Base-by-base conservation (phyloP, 2,797 vertebrate genomes). In the Typhlichthys subterraneus region DNA sequence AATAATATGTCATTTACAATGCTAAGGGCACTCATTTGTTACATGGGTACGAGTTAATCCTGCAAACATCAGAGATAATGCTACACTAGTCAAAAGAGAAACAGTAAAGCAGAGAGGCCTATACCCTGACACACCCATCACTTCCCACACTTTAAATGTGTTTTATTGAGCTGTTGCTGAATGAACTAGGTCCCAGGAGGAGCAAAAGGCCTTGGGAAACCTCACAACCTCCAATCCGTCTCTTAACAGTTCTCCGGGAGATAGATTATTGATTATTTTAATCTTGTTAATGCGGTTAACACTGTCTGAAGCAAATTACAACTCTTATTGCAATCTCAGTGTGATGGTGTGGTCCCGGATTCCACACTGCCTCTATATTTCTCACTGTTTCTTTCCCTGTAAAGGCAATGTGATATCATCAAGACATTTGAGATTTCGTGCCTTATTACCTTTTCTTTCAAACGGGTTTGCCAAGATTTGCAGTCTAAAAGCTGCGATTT, bases 161-260 rank as follows among this genome's bases (percentile, higher is more conserved):
- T 50, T 79, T 74, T 61, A 73, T 57, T 29, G 59, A 57, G 57
- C 57, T 29, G 51, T 47, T 15, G 14, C 29, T 55, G 13, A 46
- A 23, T 59, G 51, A 59, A 31, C 46, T 45, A 17, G 51, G 8
- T 12, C 15, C 51, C 48, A 50, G 48, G 48, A 50, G 48, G n/a
- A 53, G 14, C 8, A 19, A 17, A 17, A 23, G 19, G 12, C 45
- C 9, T 49, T 57, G 45, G 53, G 45, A 23, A 5, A 9, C 13
- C 10, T 33, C 8, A 12, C 29, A 29, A 10, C n/a, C 52, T 48
- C 9, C 19, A 4, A 2, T 10, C 51, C 14, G 8, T 10, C 54
- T 8, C 13, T 23, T 33, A 54, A 13, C 13, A 7, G 53, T 12
- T 13, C 29, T 2, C 15, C 9, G 33, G 33, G 33, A 38, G 33